phyloP scores from a whole-genome alignment of 2,797 vertebrate species.

The Malacoraja senta region DNA sequence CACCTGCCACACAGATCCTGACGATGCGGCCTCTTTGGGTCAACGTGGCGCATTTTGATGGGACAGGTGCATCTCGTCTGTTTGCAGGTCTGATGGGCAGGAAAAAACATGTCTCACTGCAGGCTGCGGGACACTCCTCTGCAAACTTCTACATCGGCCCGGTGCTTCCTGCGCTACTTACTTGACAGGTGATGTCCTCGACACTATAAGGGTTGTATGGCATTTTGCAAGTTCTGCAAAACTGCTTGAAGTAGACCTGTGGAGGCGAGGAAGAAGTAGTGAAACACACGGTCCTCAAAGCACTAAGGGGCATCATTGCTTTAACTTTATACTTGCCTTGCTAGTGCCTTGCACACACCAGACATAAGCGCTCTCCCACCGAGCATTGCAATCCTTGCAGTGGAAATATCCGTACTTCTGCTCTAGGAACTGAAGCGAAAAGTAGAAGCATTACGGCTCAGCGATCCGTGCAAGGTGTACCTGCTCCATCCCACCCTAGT shows the following conservation, averaged over 20 bases:
- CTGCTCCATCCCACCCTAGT: no score
- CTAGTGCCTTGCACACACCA: constrained; percentile 95
- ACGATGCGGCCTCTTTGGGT: constrained; percentile 88
- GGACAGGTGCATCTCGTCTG: constrained; percentile 80
- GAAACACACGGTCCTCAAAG: fast-evolving
- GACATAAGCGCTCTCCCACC: constrained; percentile 96
- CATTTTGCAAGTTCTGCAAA: constrained; percentile 87
- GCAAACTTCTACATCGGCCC: background rate
- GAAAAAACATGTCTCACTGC: background rate
- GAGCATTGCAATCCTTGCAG: constrained; percentile 87
- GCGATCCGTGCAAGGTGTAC: no score
- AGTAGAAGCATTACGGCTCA: background rate
- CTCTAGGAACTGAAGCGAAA: constrained; percentile 74
- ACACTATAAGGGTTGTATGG: constrained; percentile 93
- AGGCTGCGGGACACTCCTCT: background rate
- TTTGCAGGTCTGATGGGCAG: constrained; percentile 72
- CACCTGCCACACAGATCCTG: constrained; percentile 93
- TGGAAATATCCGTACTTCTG: constrained; percentile 97
- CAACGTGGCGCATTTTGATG: constrained; percentile 80
- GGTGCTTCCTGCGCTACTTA: constrained; percentile 50
- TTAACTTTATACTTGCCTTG: constrained; percentile 65
- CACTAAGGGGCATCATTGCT: background rate
- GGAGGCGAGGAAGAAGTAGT: background rate
- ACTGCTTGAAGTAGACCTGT: constrained; percentile 96
- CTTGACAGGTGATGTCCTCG: constrained; percentile 89